Conservation (phyloP, 2,888 invertebrate species). For the Phorcus lineatus region DNA sequence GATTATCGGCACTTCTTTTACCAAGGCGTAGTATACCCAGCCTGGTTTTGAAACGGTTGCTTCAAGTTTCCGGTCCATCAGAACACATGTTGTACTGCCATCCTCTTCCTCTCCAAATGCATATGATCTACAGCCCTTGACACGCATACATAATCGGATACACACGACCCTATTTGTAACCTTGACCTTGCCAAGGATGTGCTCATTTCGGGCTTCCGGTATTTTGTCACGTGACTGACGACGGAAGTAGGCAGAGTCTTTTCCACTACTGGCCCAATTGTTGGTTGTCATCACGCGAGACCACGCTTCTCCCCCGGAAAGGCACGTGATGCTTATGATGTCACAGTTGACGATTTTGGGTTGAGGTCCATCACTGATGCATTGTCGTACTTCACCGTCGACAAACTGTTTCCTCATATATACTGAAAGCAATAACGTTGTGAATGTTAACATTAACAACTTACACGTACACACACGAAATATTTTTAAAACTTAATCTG, state of each 20-base stretch:
- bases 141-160: conserved; percentile 50
- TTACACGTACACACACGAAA: too few species aligned
- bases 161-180: conserved; percentile 42
- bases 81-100: conserved; percentile 34
- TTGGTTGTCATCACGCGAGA: conserved; percentile 32
- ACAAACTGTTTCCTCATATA: conserved; percentile 28
- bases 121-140: conserved; percentile 47
- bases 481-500: too few species aligned
- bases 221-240: conserved; percentile 36
- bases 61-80: conserved; percentile 32
- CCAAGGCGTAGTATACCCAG: conserved; percentile 34
- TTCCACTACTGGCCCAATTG: conserved; percentile 44
- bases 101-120: conserved; percentile 27
- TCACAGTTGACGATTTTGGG: conserved; percentile 34
- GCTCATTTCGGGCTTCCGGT: conserved; percentile 29
- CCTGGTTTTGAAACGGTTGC: conserved; percentile 30
- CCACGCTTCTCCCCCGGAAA: conserved; percentile 38
- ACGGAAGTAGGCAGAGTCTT: conserved; percentile 43
- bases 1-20: too few species aligned
- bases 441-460: too few species aligned
- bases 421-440: conserved; percentile 32
- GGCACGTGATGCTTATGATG: conserved; percentile 37
- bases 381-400: conserved; percentile 35
- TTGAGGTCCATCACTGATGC: conserved; percentile 31
- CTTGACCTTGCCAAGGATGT: conserved; percentile 40